Percentiles rank a stretch among this genome's conserved stretches.
These are phyloP conservation scores for Chloroceryle inda DNA, from an alignment of 2,797 vertebrate species.

Conservation along the genomic window DNA sequence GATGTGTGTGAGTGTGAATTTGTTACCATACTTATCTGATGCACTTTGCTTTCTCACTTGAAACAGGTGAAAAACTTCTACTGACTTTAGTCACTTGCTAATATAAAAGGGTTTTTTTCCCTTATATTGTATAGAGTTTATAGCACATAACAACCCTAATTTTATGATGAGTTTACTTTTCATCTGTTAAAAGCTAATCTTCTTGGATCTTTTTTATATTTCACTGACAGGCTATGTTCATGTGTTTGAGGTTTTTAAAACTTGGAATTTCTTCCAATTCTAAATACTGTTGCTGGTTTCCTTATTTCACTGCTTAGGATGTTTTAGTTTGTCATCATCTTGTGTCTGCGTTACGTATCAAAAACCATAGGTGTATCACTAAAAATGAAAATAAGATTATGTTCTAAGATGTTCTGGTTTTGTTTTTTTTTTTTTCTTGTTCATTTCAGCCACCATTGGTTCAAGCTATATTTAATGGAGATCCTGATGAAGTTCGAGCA, in stretches of 20 bases:
- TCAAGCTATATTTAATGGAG: conserved; percentile 99
- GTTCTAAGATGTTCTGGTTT: neutral
- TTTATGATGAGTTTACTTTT: neutral
- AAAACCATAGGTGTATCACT: neutral
- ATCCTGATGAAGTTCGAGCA: conserved; percentile 96
- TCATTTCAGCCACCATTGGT: conserved; percentile 93
- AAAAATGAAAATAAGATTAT: neutral
- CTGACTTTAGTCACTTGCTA: conserved; percentile 40
- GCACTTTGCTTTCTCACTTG: conserved; percentile 28
- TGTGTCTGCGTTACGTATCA: neutral
- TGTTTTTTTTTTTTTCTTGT: conserved; percentile 26
- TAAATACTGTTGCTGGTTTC: neutral
- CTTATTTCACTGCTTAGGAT: neutral
- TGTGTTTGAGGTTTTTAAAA: neutral
- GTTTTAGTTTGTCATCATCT: neutral
- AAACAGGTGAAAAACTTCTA: conserved; percentile 29
- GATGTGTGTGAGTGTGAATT: conserved; percentile 50
- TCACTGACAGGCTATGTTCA: neutral
- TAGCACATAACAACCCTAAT: neutral
- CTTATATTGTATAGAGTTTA: neutral
- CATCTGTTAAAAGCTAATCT: neutral
- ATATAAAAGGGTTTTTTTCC: neutral
- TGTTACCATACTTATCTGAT: conserved; percentile 62
- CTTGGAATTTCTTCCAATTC: neutral
- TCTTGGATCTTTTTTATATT: neutral